These are phyloP conservation scores for Xenops minutus DNA, from an alignment of 2,797 vertebrate genomes.

Conservation along the genomic window DNA sequence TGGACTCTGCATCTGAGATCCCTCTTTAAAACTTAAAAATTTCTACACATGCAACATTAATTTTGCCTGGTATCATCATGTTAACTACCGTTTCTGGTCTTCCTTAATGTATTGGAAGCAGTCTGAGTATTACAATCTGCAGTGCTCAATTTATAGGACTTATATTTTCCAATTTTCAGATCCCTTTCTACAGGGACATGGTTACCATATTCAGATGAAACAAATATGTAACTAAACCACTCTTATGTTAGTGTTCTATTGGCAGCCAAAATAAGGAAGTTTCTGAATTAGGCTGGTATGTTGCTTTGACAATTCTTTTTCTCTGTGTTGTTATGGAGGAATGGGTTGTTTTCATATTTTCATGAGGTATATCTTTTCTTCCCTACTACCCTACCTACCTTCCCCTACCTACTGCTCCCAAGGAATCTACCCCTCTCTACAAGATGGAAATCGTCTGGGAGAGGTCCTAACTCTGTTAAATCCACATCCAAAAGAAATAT, in stretches of 20 bases:
- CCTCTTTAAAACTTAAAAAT: background rate
- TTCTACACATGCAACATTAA: background rate
- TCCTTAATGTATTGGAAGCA: background rate
- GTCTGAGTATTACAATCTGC: background rate
- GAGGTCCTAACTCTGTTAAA: background rate
- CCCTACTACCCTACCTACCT: no score
- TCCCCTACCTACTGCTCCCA: background rate
- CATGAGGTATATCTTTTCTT: background rate
- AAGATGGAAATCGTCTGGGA: background rate
- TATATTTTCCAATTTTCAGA: background rate
- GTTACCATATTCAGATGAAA: background rate
- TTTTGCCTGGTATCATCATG: background rate
- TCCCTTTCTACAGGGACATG: background rate
- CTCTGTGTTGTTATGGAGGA: background rate
- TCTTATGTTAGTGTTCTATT: background rate
- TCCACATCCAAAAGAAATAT: background rate
- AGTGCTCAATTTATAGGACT: background rate
- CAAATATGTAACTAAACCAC: background rate
- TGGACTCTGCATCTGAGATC: accelerated
- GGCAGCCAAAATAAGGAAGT: background rate
- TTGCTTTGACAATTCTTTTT: background rate
- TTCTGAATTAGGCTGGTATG: background rate
- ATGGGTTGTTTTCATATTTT: background rate
- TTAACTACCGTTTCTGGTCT: background rate
- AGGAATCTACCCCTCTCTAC: background rate